phyloP scores from a whole-genome alignment of 2,797 vertebrate species.

The Schizopygopsis pylzovi region DNA sequence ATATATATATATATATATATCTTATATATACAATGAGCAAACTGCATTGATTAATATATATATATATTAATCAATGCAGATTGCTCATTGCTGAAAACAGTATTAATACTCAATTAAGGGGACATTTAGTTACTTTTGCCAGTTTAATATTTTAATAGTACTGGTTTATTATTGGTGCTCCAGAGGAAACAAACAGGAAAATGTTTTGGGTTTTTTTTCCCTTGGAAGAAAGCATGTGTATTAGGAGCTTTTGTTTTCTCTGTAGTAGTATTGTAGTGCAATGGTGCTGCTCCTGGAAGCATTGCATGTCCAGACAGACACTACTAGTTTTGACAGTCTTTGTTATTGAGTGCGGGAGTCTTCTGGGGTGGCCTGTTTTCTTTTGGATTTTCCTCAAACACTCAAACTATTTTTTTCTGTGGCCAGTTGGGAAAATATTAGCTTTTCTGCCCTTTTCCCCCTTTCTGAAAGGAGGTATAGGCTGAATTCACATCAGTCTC shows the following conservation, averaged over 20 bases:
- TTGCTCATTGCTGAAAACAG: neutral
- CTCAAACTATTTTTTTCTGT: slow-evolving; percentile 33
- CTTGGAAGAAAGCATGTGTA: neutral
- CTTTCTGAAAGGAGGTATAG: neutral
- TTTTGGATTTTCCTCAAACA: slow-evolving; percentile 32
- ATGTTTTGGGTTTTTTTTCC: neutral
- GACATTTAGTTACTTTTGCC: neutral
- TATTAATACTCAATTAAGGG: neutral
- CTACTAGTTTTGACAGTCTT: slow-evolving; percentile 14
- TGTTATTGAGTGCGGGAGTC: slow-evolving; percentile 41
- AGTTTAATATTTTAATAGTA: neutral
- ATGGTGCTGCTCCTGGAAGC: slow-evolving; percentile 2
- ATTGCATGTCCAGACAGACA: slow-evolving; percentile 31
- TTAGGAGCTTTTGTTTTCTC: slow-evolving; percentile 40
- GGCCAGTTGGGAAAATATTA: slow-evolving; percentile 44
- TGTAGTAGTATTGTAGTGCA: neutral
- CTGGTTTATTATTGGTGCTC: slow-evolving; percentile 24
- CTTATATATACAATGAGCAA: too few species aligned
- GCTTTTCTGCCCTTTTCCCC: slow-evolving; percentile 17
- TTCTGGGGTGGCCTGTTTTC: slow-evolving; percentile 42
- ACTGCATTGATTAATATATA: too few species aligned
- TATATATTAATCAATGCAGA: neutral
- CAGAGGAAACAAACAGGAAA: slow-evolving; percentile 22
- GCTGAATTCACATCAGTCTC: slow-evolving; percentile 32
- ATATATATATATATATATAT: too few species aligned